A percentile compares a stretch with the other conserved stretches of the same genome.
These are phyloP conservation scores for Rhynchomys soricoides DNA, from an alignment of 2,113 vertebrate genomes.

Conservation along the genomic window DNA sequence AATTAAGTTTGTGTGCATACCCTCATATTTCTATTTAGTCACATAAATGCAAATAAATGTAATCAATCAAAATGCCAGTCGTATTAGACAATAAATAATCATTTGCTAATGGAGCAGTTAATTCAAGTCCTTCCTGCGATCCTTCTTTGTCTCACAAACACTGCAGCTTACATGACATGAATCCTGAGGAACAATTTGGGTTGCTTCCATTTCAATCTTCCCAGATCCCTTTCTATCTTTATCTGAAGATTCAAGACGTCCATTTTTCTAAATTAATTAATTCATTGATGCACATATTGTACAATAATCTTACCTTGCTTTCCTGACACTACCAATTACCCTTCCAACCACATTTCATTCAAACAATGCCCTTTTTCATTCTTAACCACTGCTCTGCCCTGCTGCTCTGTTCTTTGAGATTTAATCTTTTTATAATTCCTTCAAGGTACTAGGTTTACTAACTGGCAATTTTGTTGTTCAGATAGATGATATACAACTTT, in stretches of 20 bases:
- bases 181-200: neutral
- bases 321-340: neutral
- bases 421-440: neutral
- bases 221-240: neutral
- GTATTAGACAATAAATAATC: neutral
- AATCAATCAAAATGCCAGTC: neutral
- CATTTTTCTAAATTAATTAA: neutral
- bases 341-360: neutral
- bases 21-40: neutral
- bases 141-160: neutral
- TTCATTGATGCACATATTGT: neutral
- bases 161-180: neutral
- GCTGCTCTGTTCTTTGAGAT: neutral
- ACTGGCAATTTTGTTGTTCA: neutral
- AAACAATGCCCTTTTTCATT: neutral
- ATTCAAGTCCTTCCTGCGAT: neutral
- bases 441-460: neutral
- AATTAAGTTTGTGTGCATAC: neutral
- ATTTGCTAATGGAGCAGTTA: neutral
- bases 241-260: too few species aligned
- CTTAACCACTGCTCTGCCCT: neutral
- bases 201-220: rapidly evolving
- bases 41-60: neutral
- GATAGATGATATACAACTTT: neutral
- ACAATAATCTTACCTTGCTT: neutral